These are phyloP conservation scores for Xiphias gladius DNA, from an alignment of 2,113 vertebrate species.

Conservation along the genomic window DNA sequence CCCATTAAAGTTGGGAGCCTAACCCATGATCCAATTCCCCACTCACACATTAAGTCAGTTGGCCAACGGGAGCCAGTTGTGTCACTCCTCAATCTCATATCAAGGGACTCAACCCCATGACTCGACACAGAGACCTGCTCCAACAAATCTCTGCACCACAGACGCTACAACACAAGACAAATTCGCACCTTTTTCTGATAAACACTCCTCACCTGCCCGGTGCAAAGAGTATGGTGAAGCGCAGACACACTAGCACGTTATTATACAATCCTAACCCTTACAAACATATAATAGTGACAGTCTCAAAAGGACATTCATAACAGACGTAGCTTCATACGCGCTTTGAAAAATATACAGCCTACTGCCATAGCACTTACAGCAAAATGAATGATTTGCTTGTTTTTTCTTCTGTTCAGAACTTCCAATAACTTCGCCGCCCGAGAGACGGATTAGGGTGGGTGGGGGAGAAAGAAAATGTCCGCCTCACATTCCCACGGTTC, in stretches of 20 bases:
- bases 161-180: slow-evolving; percentile 12
- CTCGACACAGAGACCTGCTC: slow-evolving; percentile 46
- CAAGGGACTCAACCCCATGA: slow-evolving; percentile 61
- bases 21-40: slow-evolving; percentile 9
- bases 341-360: neutral
- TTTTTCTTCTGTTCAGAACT: neutral
- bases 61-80: slow-evolving; percentile 23
- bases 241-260: neutral
- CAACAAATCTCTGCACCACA: slow-evolving; percentile 46
- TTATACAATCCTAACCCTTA: neutral
- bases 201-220: neutral
- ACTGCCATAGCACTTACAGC: too few relatives aligned
- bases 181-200: neutral
- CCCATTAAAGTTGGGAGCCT: neutral
- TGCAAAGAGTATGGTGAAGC: neutral
- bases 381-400: rapidly evolving
- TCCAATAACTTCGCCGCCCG: slow-evolving; percentile 4
- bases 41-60: neutral
- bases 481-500: slow-evolving; percentile 69
- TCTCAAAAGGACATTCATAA: neutral
- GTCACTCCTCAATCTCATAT: slow-evolving; percentile 40
- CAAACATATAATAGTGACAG: neutral
- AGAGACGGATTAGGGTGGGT: slow-evolving; percentile 63
- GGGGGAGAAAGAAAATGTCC: slow-evolving; percentile 73
- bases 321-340: neutral